Conservation (phyloP, 2,888 invertebrate genomes). For the Tenthredo amoena region DNA sequence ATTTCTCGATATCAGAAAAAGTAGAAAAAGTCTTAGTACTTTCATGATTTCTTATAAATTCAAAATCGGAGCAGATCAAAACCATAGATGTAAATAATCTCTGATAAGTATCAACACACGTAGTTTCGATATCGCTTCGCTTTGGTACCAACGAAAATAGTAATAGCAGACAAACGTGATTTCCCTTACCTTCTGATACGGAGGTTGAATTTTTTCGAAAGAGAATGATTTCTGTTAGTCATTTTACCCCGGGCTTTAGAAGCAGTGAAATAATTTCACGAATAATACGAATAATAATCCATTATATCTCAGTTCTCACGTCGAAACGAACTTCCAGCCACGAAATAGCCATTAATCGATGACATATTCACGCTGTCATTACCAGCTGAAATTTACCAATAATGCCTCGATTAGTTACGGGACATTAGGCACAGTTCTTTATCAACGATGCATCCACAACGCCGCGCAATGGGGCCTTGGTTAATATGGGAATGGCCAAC, state of each 20-base stretch:
- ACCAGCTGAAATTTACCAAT: slow-evolving; percentile 27
- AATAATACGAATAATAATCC: neutral
- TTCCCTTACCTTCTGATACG: neutral
- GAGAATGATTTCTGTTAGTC: neutral
- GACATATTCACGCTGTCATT: slow-evolving; percentile 35
- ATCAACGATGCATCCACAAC: slow-evolving; percentile 28
- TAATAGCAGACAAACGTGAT: neutral
- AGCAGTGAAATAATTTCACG: neutral
- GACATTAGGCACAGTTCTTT: slow-evolving; percentile 63
- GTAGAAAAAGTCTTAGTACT: neutral
- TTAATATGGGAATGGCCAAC: slow-evolving; percentile 56
- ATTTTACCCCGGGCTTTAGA: neutral
- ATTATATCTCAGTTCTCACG: slow-evolving; percentile 1
- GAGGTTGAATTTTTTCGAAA: neutral
- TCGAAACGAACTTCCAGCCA: neutral
- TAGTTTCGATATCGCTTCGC: neutral
- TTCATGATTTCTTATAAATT: neutral
- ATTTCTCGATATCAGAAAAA: too few relatives aligned
- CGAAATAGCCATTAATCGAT: slow-evolving; percentile 24
- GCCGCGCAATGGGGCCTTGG: slow-evolving; percentile 19
- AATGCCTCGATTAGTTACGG: slow-evolving; percentile 63
- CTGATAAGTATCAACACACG: neutral
- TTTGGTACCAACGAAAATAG: neutral
- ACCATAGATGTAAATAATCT: neutral
- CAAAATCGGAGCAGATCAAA: neutral